These are phyloP conservation scores for Monomorium pharaonis DNA, from an alignment of 1,140 invertebrate genomes.

Conservation along the genomic window DNA sequence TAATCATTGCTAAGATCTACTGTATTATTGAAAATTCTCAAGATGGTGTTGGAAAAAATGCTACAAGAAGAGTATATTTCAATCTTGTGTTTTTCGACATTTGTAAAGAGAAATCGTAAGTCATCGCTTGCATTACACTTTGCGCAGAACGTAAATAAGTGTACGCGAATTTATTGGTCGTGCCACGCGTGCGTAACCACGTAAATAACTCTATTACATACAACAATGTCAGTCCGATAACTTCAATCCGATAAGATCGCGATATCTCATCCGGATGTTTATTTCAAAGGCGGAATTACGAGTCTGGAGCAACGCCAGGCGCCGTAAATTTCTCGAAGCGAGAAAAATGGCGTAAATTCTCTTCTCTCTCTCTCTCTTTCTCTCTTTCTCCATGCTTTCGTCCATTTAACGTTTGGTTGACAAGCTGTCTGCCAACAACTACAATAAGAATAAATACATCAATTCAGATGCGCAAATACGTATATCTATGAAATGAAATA, in stretches of 20 bases:
- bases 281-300: constrained; percentile 84
- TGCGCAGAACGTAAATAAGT: constrained; percentile 39
- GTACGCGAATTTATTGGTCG: constrained; percentile 48
- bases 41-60: neutral
- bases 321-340: constrained; percentile 83
- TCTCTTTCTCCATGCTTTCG: constrained; percentile 58
- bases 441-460: constrained; percentile 42
- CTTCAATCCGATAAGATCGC: constrained; percentile 80
- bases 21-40: neutral
- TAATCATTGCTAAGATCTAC: neutral
- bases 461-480: constrained; percentile 25
- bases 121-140: neutral
- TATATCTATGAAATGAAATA: neutral
- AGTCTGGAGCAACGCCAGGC: constrained; percentile 83
- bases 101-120: neutral
- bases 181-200: constrained; percentile 63
- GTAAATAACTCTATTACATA: constrained; percentile 71
- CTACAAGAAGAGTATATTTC: neutral
- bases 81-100: constrained; percentile 1
- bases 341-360: constrained; percentile 83
- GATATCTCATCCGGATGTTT: constrained; percentile 82
- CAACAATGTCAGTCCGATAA: constrained; percentile 78
- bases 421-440: constrained; percentile 57
- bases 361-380: constrained; percentile 74
- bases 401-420: constrained; percentile 62